Evolutionary conservation across 2,888 invertebrate species (phyloP).

Genomic region (Eilema caniola): DNA sequence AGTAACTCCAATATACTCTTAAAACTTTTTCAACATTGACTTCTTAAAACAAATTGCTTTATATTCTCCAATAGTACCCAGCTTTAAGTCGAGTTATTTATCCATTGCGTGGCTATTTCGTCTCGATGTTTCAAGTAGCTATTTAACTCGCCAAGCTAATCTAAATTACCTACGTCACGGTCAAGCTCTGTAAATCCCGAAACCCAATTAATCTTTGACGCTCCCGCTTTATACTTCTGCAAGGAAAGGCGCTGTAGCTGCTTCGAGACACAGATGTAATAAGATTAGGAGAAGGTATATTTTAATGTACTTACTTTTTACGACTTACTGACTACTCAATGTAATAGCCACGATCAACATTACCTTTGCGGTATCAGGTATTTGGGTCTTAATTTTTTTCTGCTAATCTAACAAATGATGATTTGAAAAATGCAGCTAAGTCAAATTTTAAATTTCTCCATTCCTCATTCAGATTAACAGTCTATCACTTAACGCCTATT

Average conservation of each 20-base stretch:
- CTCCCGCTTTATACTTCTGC: constrained; percentile 60
- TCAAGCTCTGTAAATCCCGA: constrained; percentile 64
- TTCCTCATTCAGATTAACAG: no score
- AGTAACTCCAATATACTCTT: neutral
- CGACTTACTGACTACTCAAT: neutral
- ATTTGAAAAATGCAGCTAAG: no score
- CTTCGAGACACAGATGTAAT: constrained; percentile 20
- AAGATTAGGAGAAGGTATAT: constrained; percentile 36
- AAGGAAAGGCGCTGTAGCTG: constrained; percentile 47
- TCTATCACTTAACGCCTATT: no score
- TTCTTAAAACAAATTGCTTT: constrained; percentile 35
- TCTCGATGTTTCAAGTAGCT: constrained; percentile 49
- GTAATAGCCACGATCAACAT: no score
- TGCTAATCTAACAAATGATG: no score
- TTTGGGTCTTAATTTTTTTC: no score
- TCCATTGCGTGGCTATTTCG: constrained; percentile 44
- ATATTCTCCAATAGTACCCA: constrained; percentile 35
- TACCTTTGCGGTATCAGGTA: no score
- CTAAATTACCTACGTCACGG: constrained; percentile 63
- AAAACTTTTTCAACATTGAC: constrained; percentile 23
- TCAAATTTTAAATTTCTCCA: no score
- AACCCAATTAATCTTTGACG: constrained; percentile 73
- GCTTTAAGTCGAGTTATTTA: constrained; percentile 41
- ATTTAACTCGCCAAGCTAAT: constrained; percentile 60
- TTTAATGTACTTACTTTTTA: no score